phyloP scores from a whole-genome alignment of 2,797 vertebrate species.

The Rousettus madagascariensis region DNA sequence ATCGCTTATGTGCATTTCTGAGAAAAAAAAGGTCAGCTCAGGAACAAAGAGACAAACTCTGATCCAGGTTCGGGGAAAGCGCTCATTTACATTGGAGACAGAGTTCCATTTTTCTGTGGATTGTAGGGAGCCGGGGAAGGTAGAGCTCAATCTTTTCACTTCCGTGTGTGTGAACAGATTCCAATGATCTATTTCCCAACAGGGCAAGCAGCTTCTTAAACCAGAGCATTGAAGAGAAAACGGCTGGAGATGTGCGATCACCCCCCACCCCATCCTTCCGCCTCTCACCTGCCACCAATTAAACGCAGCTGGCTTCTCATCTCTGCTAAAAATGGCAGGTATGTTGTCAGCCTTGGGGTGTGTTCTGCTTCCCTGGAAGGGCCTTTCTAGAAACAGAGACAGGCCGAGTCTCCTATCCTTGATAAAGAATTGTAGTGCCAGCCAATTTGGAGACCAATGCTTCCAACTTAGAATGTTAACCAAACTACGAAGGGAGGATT shows the following conservation, averaged over 20 bases:
- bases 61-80: neutral
- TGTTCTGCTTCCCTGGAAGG: neutral
- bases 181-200: neutral
- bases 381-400: constrained; percentile 2
- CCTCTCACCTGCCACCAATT: neutral
- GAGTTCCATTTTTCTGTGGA: neutral
- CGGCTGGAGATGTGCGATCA: neutral
- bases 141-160: neutral
- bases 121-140: neutral
- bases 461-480: constrained; percentile 50
- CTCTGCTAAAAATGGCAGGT: neutral
- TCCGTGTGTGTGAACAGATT: neutral
- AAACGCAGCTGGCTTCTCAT: neutral
- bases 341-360: neutral
- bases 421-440: neutral
- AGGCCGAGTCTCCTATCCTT: neutral
- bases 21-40: neutral
- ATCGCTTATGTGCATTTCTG: neutral
- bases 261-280: too few species aligned
- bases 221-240: neutral
- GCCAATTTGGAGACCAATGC: neutral
- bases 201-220: neutral
- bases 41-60: neutral
- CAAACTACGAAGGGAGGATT: constrained; percentile 44
- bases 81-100: neutral